Evolutionary conservation across 2,888 invertebrate genomes (phyloP), one percentile per base, ranked within the genome.

Genomic region (Bhutanitis thaidina): DNA sequence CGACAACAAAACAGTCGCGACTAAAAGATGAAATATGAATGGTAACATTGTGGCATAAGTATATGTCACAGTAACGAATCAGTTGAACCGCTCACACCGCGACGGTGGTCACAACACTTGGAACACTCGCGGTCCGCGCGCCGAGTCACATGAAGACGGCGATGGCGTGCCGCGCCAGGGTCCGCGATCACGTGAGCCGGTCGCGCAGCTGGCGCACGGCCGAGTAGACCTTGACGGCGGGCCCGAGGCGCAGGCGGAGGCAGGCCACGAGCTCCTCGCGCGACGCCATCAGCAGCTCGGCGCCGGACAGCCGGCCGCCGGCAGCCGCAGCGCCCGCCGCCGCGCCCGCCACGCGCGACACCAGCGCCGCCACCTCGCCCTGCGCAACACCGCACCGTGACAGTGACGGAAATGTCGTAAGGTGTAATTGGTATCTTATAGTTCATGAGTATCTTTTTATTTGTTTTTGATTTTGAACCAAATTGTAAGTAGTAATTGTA

Each of bases 241-340:
- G 96, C 7, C 97, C 97, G 52, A 97, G 90, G 72, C 95, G 94
- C 54, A 97, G 89, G 44, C 94, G 92, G 62, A 97, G 90, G 55
- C 93, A 84, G 38, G 92, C 91, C 27, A 94, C 91, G 51, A 97
- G 91, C 85, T 98, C 97, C 59, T 92, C 91, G 85, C 97, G 96
- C 43, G 93, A 94, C 58, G 97, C 88, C 90, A 95, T 92, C 44
- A 97, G 80, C 56, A 97, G 93, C 37, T 96, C 93, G 60, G 95
- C 93, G 20, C 97, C 98, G 74, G 96, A 94, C 61, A 98, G 94
- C 12, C 79, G 93, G 57, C 80, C 82, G 37, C 65, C 69, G 52
- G 64, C 65, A 55, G 74, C 76, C 36, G 78, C 80, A 48, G 68
- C 63, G 39, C 76, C 79, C 35, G 80, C 83, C 30, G 61, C 72